A percentile compares a stretch with the other conserved stretches of the same genome.
Evolutionary conservation across 2,113 vertebrate genomes (phyloP).

Genomic region (Podocnemis expansa): DNA sequence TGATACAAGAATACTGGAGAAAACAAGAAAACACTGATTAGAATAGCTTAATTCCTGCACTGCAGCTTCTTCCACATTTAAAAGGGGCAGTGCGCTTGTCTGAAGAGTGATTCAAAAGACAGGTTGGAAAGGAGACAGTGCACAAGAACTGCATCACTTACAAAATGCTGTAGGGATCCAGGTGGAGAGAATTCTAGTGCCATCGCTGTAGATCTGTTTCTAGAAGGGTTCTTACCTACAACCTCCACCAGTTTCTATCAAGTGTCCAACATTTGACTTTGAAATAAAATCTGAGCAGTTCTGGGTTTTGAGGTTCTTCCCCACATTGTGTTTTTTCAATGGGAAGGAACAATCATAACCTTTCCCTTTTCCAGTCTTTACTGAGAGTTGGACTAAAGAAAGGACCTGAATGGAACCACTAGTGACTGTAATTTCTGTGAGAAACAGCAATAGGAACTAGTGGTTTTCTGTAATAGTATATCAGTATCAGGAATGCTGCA

Average conservation of each 20-base stretch:
- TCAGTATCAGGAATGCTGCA: neutral
- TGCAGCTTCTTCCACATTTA: neutral
- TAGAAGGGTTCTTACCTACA: neutral
- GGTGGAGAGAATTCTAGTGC: too few species aligned
- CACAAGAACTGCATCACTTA: neutral
- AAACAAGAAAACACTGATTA: neutral
- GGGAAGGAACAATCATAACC: neutral
- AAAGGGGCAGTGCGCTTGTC: neutral
- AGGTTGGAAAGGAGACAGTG: neutral
- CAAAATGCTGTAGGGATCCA: neutral
- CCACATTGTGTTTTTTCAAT: neutral
- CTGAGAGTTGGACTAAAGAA: neutral
- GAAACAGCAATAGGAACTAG: neutral
- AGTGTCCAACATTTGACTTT: neutral
- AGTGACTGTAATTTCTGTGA: neutral
- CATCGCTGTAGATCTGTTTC: neutral
- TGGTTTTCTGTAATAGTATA: neutral
- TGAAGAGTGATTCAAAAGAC: neutral
- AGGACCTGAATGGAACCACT: neutral
- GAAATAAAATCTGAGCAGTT: too few species aligned
- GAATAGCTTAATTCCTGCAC: too few species aligned
- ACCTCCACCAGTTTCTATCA: neutral
- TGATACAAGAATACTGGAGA: neutral
- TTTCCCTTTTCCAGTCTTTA: neutral
- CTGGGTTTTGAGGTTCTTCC: neutral